phyloP scores from a whole-genome alignment of 2,797 vertebrate genomes.

The Heteromormyrus szaboi region DNA sequence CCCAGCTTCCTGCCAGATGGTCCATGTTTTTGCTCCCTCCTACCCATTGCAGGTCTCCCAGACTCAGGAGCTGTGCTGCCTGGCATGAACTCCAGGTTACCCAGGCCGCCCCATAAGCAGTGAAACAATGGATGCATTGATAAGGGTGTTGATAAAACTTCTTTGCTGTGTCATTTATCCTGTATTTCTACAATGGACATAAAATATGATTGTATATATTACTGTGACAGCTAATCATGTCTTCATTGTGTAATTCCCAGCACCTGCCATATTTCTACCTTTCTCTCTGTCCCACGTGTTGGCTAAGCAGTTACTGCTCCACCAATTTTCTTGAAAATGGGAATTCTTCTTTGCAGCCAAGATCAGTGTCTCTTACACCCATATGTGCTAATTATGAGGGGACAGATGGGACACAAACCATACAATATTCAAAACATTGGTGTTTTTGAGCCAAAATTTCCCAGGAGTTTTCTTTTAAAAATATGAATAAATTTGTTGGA shows the following conservation, averaged over 20 bases:
- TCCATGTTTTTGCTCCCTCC: too few species aligned
- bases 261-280: not conserved
- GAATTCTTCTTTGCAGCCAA: not conserved
- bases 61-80: not conserved
- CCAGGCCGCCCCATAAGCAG: not conserved
- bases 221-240: not conserved
- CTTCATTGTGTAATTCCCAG: not conserved
- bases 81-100: not conserved
- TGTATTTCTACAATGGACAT: not conserved
- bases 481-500: not conserved
- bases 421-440: not conserved
- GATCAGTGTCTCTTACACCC: not conserved
- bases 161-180: not conserved
- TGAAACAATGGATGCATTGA: not conserved
- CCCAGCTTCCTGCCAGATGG: not conserved
- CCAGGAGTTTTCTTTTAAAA: not conserved
- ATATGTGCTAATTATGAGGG: not conserved
- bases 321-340: not conserved
- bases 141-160: not conserved
- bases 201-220: not conserved
- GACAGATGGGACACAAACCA: not conserved
- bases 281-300: not conserved
- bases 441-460: not conserved
- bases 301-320: not conserved
- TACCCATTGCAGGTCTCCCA: not conserved